Evolutionary conservation across 2,888 invertebrate species (phyloP).

Genomic region (Pecten maximus): DNA sequence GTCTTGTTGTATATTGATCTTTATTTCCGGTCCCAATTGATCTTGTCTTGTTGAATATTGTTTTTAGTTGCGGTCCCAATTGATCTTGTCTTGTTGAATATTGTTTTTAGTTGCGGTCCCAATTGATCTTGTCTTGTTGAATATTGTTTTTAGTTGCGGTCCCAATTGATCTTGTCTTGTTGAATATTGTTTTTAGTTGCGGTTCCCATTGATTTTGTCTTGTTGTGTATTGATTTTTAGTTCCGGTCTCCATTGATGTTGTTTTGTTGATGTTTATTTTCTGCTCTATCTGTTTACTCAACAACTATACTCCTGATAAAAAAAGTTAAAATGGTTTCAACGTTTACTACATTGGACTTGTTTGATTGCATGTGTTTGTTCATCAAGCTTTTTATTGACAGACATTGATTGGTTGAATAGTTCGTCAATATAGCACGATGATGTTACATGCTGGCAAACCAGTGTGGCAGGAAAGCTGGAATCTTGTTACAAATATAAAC

Average conservation of each 20-base stretch:
- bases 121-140: too few species aligned
- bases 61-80: too few species aligned
- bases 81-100: too few species aligned
- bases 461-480: neutral
- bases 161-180: too few species aligned
- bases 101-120: too few species aligned
- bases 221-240: too few species aligned
- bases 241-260: too few species aligned
- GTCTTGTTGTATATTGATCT: neutral
- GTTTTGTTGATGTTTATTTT: too few species aligned
- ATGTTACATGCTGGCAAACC: neutral
- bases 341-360: slow-evolving; percentile 6
- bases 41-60: too few species aligned
- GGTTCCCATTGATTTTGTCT: too few species aligned
- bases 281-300: neutral
- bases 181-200: too few species aligned
- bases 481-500: neutral
- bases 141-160: too few species aligned
- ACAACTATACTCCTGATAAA: neutral
- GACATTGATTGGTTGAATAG: neutral
- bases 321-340: neutral
- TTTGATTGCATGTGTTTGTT: neutral
- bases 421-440: neutral
- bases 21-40: neutral
- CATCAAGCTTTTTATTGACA: slow-evolving; percentile 1